Conservation (phyloP, 2,888 invertebrate genomes). For the Neoaliturus tenellus region DNA sequence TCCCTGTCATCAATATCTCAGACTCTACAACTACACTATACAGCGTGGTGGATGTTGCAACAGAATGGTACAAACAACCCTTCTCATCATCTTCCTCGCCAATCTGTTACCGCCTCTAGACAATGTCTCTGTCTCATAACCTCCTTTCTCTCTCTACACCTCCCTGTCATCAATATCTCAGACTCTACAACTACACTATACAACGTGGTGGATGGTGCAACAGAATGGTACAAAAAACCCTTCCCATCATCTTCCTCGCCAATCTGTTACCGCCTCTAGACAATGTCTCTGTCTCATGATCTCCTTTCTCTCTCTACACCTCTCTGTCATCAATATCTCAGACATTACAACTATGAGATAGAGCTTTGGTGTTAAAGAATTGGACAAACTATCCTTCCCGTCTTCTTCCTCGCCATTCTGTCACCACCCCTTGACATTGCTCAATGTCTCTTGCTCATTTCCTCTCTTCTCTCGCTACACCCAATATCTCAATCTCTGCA, state of each 20-base stretch:
- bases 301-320: background rate
- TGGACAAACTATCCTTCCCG: background rate
- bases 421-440: background rate
- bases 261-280: constrained; percentile 12
- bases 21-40: background rate
- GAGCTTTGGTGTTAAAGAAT: background rate
- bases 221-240: background rate
- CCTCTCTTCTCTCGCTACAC: background rate
- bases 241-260: background rate
- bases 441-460: background rate
- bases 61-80: background rate
- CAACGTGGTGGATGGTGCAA: background rate
- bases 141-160: background rate
- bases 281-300: background rate
- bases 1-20: background rate
- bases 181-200: background rate
- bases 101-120: constrained; percentile 19
- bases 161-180: background rate
- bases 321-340: background rate
- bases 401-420: background rate
- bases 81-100: background rate
- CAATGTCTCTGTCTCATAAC: background rate
- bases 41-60: background rate
- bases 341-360: no score
- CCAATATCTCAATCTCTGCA: no score